These are phyloP conservation scores for Nomia melanderi DNA, from an alignment of 1,140 invertebrate genomes.

Conservation along the genomic window DNA sequence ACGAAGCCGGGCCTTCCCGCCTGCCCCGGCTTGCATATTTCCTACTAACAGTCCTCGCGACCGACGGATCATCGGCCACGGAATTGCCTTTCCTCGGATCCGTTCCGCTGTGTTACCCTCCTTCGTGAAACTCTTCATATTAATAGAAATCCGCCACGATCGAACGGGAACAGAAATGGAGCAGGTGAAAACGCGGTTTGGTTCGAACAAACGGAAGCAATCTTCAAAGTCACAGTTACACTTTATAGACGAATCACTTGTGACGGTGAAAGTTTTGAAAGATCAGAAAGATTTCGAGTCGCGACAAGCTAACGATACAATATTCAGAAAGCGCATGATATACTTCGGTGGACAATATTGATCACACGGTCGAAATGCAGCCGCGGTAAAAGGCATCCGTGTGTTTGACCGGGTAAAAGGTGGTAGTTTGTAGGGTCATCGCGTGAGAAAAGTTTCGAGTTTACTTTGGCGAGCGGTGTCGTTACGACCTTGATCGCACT, in stretches of 20 bases:
- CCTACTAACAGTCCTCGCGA: conserved; percentile 39
- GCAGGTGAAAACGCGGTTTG: too few relatives aligned
- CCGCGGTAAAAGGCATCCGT: conserved; percentile 6
- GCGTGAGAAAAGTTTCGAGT: conserved; percentile 16
- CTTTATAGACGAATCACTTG: too few relatives aligned
- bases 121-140: neutral
- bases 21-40: conserved; percentile 8
- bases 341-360: too few relatives aligned
- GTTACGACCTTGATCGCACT: conserved; percentile 30
- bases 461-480: conserved; percentile 10
- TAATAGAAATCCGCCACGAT: conserved; percentile 1
- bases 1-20: conserved; percentile 1
- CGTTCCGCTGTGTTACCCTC: neutral
- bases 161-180: neutral
- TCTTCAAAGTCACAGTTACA: too few relatives aligned
- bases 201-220: too few relatives aligned
- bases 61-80: conserved; percentile 9
- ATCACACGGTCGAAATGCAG: too few relatives aligned
- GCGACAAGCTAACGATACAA: too few relatives aligned
- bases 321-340: too few relatives aligned
- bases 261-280: too few relatives aligned
- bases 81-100: conserved; percentile 21
- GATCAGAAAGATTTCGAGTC: too few relatives aligned
- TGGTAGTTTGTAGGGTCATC: neutral
- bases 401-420: conserved; percentile 31